These are phyloP conservation scores for Chaenocephalus aceratus DNA, from an alignment of 2,113 vertebrate species.

Conservation along the genomic window DNA sequence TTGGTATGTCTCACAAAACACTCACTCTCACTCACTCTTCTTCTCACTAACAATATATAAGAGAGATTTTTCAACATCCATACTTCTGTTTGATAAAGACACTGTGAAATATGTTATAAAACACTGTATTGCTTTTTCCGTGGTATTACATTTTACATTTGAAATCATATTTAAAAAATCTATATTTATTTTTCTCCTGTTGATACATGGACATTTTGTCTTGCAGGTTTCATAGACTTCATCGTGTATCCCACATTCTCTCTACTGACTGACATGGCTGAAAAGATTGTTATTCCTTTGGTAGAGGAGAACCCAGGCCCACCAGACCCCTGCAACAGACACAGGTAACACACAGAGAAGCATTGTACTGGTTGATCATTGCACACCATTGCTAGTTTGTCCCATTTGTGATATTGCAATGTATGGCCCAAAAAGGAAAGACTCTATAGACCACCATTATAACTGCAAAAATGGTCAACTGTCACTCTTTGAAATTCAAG, in stretches of 20 bases:
- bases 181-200: neutral
- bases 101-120: neutral
- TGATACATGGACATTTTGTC: neutral
- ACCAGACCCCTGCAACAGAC: slow-evolving; percentile 80
- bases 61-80: neutral
- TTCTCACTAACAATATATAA: neutral
- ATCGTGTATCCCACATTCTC: slow-evolving; percentile 96
- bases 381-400: no score
- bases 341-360: slow-evolving; percentile 70
- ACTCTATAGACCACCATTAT: no score
- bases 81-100: neutral
- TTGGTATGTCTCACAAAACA: slow-evolving; percentile 81
- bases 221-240: slow-evolving; percentile 94
- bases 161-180: neutral
- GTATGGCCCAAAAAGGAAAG: no score
- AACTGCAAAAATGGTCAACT: neutral
- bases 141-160: no score
- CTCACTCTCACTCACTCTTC: neutral
- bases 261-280: slow-evolving; percentile 92
- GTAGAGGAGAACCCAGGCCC: slow-evolving; percentile 88
- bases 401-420: no score
- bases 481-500: neutral
- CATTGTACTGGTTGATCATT: no score
- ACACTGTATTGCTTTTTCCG: neutral
- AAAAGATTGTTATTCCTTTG: slow-evolving; percentile 91